Evolutionary conservation across 2,113 vertebrate genomes (phyloP).

Genomic region (Salvelinus namaycush): DNA sequence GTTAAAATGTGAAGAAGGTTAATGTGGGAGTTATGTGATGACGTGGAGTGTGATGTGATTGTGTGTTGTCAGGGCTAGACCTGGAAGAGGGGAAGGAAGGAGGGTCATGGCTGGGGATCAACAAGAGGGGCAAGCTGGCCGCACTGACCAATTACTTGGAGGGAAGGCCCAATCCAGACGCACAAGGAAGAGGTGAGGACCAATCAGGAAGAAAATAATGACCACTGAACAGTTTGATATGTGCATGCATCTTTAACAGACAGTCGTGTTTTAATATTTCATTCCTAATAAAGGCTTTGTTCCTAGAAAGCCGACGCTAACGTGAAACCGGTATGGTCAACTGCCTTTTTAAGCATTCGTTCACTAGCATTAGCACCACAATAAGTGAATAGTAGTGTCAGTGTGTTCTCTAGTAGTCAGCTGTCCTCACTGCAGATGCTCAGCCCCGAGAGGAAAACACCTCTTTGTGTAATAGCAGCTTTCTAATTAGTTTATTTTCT

Average conservation of each 20-base stretch:
- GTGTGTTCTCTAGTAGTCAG: not conserved
- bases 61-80: slow-evolving; percentile 82
- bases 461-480: slow-evolving; percentile 15
- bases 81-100: slow-evolving; percentile 92
- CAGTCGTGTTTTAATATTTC: too few species aligned
- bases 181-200: slow-evolving; percentile 85
- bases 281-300: too few species aligned
- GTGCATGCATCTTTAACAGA: too few species aligned
- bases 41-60: not conserved
- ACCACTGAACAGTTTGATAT: too few species aligned
- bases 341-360: not conserved
- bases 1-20: too few species aligned
- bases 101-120: slow-evolving; percentile 95
- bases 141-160: slow-evolving; percentile 95
- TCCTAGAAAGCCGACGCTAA: not conserved
- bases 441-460: not conserved
- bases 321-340: too few species aligned
- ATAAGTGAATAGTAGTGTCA: not conserved
- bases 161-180: slow-evolving; percentile 74
- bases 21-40: too few species aligned
- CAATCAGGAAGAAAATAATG: too few species aligned
- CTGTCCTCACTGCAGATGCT: slow-evolving; percentile 28
- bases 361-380: not conserved
- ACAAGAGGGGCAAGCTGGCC: slow-evolving; percentile 86
- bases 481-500: slow-evolving; percentile 7